Percentiles rank a stretch among this genome's conserved stretches.
phyloP scores from a whole-genome alignment of 2,113 vertebrate genomes.

The Aphelocoma coerulescens region DNA sequence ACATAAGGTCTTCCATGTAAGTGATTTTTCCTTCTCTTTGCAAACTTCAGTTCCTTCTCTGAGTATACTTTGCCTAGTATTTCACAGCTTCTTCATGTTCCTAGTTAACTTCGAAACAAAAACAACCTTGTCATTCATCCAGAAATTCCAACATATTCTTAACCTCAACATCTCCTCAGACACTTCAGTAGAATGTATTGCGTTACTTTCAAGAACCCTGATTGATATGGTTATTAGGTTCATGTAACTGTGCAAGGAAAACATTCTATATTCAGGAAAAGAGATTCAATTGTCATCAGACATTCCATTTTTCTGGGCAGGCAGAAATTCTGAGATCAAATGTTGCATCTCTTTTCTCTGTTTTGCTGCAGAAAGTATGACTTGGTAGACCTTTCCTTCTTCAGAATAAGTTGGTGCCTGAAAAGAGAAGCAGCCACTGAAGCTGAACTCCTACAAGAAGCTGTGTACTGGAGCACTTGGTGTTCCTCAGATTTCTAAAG shows the following conservation, averaged over 20 bases:
- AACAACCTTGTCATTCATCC: slow-evolving; percentile 45
- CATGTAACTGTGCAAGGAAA: slow-evolving; percentile 51
- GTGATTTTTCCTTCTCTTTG: neutral
- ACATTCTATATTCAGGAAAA: slow-evolving; percentile 31
- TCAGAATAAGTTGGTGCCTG: slow-evolving; percentile 7
- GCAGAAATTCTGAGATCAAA: slow-evolving; percentile 61
- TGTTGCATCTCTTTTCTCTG: slow-evolving; percentile 39
- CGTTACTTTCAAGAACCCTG: slow-evolving; percentile 55
- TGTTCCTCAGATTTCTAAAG: neutral
- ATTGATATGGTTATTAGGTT: slow-evolving; percentile 67
- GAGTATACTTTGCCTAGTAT: slow-evolving; percentile 1
- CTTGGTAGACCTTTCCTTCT: slow-evolving; percentile 44
- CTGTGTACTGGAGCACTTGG: neutral
- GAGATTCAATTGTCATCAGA: slow-evolving; percentile 50
- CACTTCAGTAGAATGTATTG: slow-evolving; percentile 44
- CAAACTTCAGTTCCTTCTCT: slow-evolving; percentile 15
- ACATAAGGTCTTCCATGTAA: neutral
- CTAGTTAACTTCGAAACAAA: slow-evolving; percentile 39
- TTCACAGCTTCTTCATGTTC: slow-evolving; percentile 21
- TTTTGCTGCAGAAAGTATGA: slow-evolving; percentile 16
- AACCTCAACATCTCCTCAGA: slow-evolving; percentile 37
- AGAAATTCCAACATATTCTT: slow-evolving; percentile 59
- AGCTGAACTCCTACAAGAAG: neutral
- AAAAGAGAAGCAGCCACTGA: neutral
- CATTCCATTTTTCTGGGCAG: slow-evolving; percentile 22